These are phyloP conservation scores for Lordiphosa collinella DNA, from an alignment of 1,140 invertebrate genomes.

Conservation along the genomic window DNA sequence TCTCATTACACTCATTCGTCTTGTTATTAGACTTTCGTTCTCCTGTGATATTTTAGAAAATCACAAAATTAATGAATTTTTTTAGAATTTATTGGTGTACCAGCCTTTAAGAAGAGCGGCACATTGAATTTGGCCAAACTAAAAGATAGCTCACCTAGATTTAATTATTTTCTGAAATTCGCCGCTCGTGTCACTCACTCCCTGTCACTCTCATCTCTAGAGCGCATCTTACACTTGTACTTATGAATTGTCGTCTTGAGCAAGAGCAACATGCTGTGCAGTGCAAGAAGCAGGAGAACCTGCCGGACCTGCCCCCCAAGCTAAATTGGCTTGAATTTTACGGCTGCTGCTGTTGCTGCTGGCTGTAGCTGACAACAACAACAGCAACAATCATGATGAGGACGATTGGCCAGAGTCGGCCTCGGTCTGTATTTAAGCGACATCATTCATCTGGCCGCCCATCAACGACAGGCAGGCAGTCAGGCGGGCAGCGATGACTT, in stretches of 20 bases:
- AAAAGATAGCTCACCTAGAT: too few relatives aligned
- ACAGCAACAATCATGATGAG: slow-evolving; percentile 27
- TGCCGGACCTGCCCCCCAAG: slow-evolving; percentile 54
- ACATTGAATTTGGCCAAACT: too few relatives aligned
- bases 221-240: slow-evolving; percentile 29
- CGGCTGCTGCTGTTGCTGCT: slow-evolving; percentile 43
- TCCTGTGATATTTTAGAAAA: too few relatives aligned
- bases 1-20: too few relatives aligned
- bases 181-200: slow-evolving; percentile 13
- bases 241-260: slow-evolving; percentile 42
- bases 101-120: too few relatives aligned
- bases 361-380: slow-evolving; percentile 11
- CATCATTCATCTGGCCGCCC: slow-evolving; percentile 74
- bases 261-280: slow-evolving; percentile 64
- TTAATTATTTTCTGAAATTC: too few relatives aligned
- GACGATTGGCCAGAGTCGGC: slow-evolving; percentile 54
- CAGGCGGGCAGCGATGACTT: slow-evolving; percentile 27
- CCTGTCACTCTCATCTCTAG: slow-evolving; percentile 20
- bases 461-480: slow-evolving; percentile 64
- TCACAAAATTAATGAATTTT: too few relatives aligned
- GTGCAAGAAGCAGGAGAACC: slow-evolving; percentile 44
- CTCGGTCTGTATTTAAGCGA: slow-evolving; percentile 73
- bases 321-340: slow-evolving; percentile 75
- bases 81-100: too few relatives aligned
- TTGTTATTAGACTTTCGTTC: too few relatives aligned